Evolutionary conservation across 2,113 vertebrate species (phyloP).

Genomic region (Heloderma charlesbogerti): DNA sequence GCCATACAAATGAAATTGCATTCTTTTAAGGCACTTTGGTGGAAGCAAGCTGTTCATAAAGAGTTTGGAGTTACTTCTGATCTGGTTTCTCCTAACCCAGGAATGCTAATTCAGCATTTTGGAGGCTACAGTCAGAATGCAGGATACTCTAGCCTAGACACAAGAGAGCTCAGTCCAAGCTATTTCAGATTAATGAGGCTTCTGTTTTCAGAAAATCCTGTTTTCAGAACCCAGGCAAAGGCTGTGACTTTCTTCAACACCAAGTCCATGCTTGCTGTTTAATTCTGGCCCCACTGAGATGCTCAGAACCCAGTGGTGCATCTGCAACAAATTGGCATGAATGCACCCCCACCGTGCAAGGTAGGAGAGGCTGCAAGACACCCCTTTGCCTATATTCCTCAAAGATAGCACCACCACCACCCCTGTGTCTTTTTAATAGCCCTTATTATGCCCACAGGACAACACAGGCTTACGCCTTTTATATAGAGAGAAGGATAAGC

Average conservation of each 20-base stretch:
- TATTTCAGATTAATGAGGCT: neutral
- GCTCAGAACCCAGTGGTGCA: neutral
- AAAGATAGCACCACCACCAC: too few relatives aligned
- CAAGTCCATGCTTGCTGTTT: neutral
- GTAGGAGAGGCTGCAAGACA: too few relatives aligned
- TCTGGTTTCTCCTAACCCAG: neutral
- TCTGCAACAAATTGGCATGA: neutral
- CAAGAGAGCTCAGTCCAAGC: neutral
- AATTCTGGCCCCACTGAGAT: neutral
- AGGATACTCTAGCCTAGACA: neutral
- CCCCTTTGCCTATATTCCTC: too few relatives aligned
- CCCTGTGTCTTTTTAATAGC: too few relatives aligned
- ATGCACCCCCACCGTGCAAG: too few relatives aligned
- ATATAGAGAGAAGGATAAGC: too few relatives aligned
- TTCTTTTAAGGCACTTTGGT: neutral
- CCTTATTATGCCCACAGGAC: too few relatives aligned
- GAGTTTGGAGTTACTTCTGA: neutral
- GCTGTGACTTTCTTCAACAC: neutral
- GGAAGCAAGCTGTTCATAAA: neutral
- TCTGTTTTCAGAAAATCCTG: neutral
- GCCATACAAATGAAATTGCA: neutral
- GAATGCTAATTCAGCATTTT: neutral
- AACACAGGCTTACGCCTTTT: too few relatives aligned
- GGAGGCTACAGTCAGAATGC: neutral
- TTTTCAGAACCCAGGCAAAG: neutral